Percentiles rank a stretch among this genome's conserved stretches.
These are phyloP conservation scores for Holcopasites calliopsidis DNA, from an alignment of 1,140 invertebrate species.

Conservation along the genomic window DNA sequence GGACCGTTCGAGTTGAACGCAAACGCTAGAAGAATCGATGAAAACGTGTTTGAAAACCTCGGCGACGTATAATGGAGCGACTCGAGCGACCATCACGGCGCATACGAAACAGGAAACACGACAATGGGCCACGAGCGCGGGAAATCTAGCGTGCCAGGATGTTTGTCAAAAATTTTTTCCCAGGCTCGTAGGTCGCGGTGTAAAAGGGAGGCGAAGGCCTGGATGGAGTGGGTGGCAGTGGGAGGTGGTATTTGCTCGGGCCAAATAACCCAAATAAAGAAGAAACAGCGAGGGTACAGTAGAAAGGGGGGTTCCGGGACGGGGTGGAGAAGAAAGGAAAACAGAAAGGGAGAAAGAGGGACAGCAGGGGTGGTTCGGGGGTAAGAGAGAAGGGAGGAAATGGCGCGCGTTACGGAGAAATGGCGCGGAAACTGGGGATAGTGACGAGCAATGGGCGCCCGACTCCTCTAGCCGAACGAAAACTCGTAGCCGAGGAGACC, in stretches of 20 bases:
- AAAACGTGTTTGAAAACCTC: not conserved
- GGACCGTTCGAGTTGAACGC: not conserved
- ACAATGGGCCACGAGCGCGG: not conserved
- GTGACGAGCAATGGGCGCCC: constrained; percentile 76
- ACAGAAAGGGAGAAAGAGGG: constrained; percentile 44
- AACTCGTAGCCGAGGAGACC: constrained; percentile 67
- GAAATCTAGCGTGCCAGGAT: constrained; percentile 7
- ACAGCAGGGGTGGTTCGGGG: constrained; percentile 32
- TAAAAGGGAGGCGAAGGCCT: constrained; percentile 41
- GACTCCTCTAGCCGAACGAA: constrained; percentile 70
- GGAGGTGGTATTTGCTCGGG: constrained; percentile 78
- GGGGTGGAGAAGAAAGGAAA: constrained; percentile 30
- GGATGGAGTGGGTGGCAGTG: constrained; percentile 31
- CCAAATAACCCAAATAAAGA: constrained; percentile 79
- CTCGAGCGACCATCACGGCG: not conserved
- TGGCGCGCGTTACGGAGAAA: constrained; percentile 80
- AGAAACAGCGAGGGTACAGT: constrained; percentile 70
- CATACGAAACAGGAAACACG: constrained; percentile 10
- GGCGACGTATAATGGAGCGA: constrained; percentile 5
- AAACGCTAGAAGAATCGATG: constrained; percentile 33
- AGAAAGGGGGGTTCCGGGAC: constrained; percentile 19
- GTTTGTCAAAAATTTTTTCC: constrained; percentile 36
- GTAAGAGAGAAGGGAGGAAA: constrained; percentile 77
- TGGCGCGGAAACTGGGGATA: constrained; percentile 80
- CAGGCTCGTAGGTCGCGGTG: constrained; percentile 34